A percentile compares a stretch with the other conserved stretches of the same genome.
Evolutionary conservation across 2,113 vertebrate species (phyloP).

Genomic region (Pelecanus crispus): DNA sequence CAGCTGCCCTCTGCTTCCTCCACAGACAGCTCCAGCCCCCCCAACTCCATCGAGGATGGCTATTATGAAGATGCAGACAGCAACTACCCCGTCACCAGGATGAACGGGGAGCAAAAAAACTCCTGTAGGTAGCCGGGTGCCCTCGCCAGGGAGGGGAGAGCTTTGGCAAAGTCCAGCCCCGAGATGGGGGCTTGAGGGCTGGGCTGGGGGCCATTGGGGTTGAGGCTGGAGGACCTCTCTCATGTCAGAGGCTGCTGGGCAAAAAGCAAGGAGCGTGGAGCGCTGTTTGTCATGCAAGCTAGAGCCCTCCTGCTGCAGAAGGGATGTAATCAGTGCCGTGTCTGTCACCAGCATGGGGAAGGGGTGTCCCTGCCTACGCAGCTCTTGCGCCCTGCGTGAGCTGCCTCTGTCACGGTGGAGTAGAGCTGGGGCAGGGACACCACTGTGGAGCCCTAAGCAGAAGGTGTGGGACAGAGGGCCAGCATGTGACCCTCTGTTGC

Average conservation of each 20-base stretch:
- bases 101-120: conserved; percentile 87
- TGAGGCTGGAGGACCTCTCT: background rate
- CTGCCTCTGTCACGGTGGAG: background rate
- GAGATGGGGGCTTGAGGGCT: background rate
- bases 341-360: background rate
- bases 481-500: fast-evolving
- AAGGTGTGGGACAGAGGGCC: background rate
- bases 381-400: fast-evolving
- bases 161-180: background rate
- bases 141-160: background rate
- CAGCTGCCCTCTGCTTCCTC: conserved; percentile 16
- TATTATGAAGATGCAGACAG: conserved; percentile 97
- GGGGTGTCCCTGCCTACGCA: background rate
- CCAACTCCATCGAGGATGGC: conserved; percentile 88
- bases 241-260: background rate
- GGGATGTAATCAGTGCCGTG: fast-evolving
- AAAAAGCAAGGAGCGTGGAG: background rate
- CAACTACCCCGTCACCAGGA: conserved; percentile 88
- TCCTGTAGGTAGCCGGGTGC: conserved; percentile 79
- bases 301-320: background rate
- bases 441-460: background rate
- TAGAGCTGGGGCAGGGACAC: background rate
- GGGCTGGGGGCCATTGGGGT: background rate
- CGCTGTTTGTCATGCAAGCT: background rate
- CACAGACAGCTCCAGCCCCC: conserved; percentile 86